Evolutionary conservation across 2,888 invertebrate genomes (phyloP), one percentile per base, ranked within the genome.

Genomic region (Pyrocoelia pectoralis): DNA sequence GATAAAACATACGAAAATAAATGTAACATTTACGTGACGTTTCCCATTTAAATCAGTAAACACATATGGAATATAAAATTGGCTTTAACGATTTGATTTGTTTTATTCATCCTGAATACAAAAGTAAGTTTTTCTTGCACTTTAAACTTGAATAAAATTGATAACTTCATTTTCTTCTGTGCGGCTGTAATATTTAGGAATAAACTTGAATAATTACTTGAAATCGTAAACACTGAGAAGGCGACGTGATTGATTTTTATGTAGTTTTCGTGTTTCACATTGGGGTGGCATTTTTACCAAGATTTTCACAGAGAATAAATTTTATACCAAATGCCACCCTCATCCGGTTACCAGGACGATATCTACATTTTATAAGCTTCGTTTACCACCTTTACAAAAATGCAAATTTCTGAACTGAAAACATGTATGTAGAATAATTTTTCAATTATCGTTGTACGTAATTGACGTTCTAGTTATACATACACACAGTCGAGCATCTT

Each of bases 31-130:
- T 58, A 60, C 64, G 64, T 64, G 64, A 64, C 59, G 56, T 59
- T 55, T 54, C 28, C 46, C 56, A 64, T 56, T 64, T 64, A 64
- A 65, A 65, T 65, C 56, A 19, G 60, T 61, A 65, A 65, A 65
- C 65, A 56, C 65, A 65, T 60, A 56, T 61, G 65, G 60, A 65
- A 65, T 65, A 60, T 59, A 56, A 65, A 65, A 61, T 61, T 59
- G 56, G 29, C 60, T 54, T 12, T 48, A 61, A 52, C 52, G 29
- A 49, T 57, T 57, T 63, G 64, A 65, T 63, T 63, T 63, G 63
- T 61, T 65, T 65, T 61, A 65, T 65, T 61, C 65, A 15, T 17
- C 17, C 41, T 56, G 65, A 65, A 65, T 65, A 46, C 60, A 53
- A 56, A 65, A 56, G 24, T 56, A 61, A 48, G 52, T 33, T 49